Percentiles rank a stretch among this genome's conserved stretches.
These are phyloP conservation scores for Euwallacea similis DNA, from an alignment of 1,140 invertebrate genomes.

Conservation along the genomic window DNA sequence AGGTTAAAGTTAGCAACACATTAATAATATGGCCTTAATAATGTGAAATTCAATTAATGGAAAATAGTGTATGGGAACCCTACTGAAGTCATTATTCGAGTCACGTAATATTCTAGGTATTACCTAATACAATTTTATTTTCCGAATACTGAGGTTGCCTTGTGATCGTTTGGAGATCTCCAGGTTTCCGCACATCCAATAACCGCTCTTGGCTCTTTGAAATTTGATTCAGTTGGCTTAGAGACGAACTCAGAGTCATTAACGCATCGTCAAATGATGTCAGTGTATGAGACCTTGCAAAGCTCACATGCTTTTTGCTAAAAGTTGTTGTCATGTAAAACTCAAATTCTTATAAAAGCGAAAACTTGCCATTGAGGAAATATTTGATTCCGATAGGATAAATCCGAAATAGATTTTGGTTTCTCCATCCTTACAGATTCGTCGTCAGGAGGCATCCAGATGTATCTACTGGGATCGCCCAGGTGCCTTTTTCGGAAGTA, in stretches of 20 bases:
- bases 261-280: conserved; percentile 76
- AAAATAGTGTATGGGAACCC: no score
- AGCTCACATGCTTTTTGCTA: conserved; percentile 87
- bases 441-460: conserved; percentile 75
- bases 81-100: no score
- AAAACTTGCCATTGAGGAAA: conserved; percentile 37
- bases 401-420: conserved; percentile 59
- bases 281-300: conserved; percentile 81
- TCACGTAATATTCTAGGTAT: background rate
- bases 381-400: conserved; percentile 37
- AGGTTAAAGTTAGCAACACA: background rate
- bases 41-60: no score
- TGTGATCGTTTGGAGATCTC: conserved; percentile 50
- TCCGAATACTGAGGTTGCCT: conserved; percentile 53
- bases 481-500: conserved; percentile 77
- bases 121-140: conserved; percentile 30
- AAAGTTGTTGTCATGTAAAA: conserved; percentile 29
- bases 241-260: conserved; percentile 52
- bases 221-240: conserved; percentile 55
- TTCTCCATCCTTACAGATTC: conserved; percentile 70
- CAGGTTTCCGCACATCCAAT: conserved; percentile 63
- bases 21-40: background rate
- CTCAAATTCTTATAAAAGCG: background rate
- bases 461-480: conserved; percentile 70
- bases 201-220: conserved; percentile 72